These are phyloP conservation scores for Andinoacara biseriatus DNA, from an alignment of 2,113 vertebrate genomes.

Conservation along the genomic window DNA sequence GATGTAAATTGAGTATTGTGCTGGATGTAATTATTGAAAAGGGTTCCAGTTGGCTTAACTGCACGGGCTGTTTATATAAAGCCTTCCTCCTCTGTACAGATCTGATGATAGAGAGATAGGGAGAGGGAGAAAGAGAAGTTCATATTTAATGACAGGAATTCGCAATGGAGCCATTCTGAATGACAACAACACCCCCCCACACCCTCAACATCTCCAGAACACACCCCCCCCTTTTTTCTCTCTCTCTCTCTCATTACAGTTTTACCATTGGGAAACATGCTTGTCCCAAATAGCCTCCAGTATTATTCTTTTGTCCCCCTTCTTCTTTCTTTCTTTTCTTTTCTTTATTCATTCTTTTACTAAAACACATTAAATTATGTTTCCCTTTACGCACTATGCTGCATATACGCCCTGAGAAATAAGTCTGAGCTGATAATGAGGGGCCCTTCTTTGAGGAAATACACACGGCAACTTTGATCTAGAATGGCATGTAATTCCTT, in stretches of 20 bases:
- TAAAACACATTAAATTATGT: slow-evolving; percentile 75
- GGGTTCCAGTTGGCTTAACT: slow-evolving; percentile 71
- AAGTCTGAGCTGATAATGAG: slow-evolving; percentile 69
- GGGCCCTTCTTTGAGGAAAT: slow-evolving; percentile 69
- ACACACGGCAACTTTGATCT: slow-evolving; percentile 74
- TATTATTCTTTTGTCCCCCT: slow-evolving; percentile 36
- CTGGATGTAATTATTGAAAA: slow-evolving; percentile 71
- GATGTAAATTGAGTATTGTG: slow-evolving; percentile 68
- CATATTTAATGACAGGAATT: slow-evolving; percentile 76
- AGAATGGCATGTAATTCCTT: slow-evolving; percentile 77
- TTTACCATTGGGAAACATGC: slow-evolving; percentile 64
- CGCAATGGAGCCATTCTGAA: slow-evolving; percentile 65
- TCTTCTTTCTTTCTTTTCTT: background rate
- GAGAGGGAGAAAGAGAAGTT: slow-evolving; percentile 48
- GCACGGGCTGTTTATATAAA: slow-evolving; percentile 70
- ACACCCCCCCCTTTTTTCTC: slow-evolving; percentile 25
- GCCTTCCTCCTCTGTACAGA: slow-evolving; percentile 61
- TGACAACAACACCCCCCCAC: slow-evolving; percentile 36
- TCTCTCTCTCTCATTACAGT: slow-evolving; percentile 60
- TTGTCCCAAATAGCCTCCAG: slow-evolving; percentile 64
- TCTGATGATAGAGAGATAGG: slow-evolving; percentile 61
- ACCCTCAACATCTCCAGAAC: slow-evolving; percentile 28
- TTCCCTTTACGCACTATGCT: slow-evolving; percentile 52
- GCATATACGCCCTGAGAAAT: slow-evolving; percentile 56
- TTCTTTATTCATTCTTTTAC: slow-evolving; percentile 50